Percentiles rank a stretch among this genome's conserved stretches.
Evolutionary conservation across 2,888 invertebrate genomes (phyloP).

Genomic region (Epinotia brunnichana): DNA sequence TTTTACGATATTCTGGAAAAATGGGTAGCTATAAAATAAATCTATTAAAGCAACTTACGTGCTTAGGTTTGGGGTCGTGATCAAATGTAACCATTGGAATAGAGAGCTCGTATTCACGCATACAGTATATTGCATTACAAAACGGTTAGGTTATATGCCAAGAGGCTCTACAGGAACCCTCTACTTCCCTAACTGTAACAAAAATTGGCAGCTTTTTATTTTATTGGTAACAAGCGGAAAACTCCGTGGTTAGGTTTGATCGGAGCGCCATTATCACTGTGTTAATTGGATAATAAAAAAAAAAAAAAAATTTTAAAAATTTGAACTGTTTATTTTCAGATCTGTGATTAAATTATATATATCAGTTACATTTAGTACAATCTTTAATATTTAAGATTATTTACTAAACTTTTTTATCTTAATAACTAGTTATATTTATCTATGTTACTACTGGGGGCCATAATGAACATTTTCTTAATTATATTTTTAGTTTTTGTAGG

Average conservation of each 20-base stretch:
- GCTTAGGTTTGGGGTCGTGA: background rate
- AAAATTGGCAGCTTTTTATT: conserved; percentile 1
- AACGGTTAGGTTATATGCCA: no score
- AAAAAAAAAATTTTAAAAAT: no score
- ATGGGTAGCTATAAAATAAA: background rate
- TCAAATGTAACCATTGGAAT: background rate
- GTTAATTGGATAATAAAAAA: conserved; percentile 61
- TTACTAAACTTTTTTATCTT: no score
- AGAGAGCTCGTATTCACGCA: background rate
- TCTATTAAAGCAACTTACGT: conserved; percentile 3
- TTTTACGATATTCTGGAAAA: background rate
- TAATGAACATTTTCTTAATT: no score
- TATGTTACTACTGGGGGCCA: no score
- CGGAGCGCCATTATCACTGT: conserved; percentile 51
- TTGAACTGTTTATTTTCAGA: no score
- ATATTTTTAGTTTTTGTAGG: no score
- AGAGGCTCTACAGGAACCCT: background rate
- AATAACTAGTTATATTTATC: no score
- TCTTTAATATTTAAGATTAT: no score
- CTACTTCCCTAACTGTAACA: background rate
- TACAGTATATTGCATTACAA: background rate
- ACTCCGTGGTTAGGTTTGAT: conserved; percentile 56
- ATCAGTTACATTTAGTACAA: no score
- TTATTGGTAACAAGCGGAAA: background rate
- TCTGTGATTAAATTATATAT: no score